A percentile compares a stretch with the other conserved stretches of the same genome.
phyloP scores from a whole-genome alignment of 2,113 vertebrate genomes.

The Phylloscopus whistleri region DNA sequence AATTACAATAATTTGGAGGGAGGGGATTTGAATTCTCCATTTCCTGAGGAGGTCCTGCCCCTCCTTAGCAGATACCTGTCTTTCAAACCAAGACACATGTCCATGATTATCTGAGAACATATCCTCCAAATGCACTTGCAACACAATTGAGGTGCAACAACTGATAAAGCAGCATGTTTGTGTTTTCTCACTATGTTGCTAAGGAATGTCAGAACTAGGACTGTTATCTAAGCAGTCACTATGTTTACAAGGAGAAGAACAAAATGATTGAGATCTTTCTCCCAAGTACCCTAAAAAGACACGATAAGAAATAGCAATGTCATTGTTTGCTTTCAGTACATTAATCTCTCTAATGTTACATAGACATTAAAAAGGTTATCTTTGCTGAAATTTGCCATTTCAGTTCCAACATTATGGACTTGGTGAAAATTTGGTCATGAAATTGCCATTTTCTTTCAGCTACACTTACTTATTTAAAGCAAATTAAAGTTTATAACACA shows the following conservation, averaged over 20 bases:
- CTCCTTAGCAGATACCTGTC: no score
- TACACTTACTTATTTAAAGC: background rate
- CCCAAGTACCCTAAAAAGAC: background rate
- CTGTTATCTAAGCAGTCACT: background rate
- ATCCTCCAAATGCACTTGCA: background rate
- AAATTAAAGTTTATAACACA: background rate
- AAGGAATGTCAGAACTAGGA: background rate
- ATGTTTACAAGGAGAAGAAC: background rate
- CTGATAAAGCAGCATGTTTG: background rate
- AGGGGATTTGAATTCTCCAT: no score
- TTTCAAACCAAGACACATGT: no score
- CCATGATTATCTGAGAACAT: background rate
- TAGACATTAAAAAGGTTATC: background rate
- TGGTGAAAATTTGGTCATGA: background rate
- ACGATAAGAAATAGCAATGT: background rate
- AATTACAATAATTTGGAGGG: no score
- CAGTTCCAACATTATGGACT: background rate
- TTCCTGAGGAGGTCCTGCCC: no score
- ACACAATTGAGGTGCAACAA: background rate
- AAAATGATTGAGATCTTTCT: background rate
- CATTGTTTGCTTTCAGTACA: background rate
- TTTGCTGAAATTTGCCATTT: background rate
- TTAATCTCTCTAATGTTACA: background rate
- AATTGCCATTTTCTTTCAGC: background rate
- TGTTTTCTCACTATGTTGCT: background rate